Evolutionary conservation across 2,888 invertebrate species (phyloP).

Genomic region (Druceiella hillmani): DNA sequence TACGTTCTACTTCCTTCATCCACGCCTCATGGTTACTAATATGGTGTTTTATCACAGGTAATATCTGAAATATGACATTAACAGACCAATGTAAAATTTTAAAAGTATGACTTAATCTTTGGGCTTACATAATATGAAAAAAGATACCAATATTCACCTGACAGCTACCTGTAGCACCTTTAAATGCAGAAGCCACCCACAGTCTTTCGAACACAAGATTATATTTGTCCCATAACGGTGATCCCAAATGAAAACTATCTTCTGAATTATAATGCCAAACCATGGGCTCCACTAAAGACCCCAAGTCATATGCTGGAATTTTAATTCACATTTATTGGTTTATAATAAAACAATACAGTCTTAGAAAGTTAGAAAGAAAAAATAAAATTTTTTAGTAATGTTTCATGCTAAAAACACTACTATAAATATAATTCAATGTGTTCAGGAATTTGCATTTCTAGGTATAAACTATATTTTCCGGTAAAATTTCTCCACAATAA

Average conservation of each 20-base stretch:
- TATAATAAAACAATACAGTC: no score
- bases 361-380: no score
- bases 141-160: slow-evolving; percentile 39
- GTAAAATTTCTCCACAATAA: no score
- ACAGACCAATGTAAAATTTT: not conserved
- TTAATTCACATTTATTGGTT: no score
- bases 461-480: no score
- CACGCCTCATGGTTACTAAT: slow-evolving; percentile 73
- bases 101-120: no score
- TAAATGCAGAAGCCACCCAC: slow-evolving; percentile 80
- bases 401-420: no score
- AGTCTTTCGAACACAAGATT: slow-evolving; percentile 60
- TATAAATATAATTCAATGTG: not conserved
- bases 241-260: slow-evolving; percentile 48
- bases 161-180: slow-evolving; percentile 77
- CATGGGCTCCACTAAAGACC: slow-evolving; percentile 60
- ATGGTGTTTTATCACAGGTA: slow-evolving; percentile 65
- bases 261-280: slow-evolving; percentile 61
- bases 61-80: slow-evolving; percentile 31
- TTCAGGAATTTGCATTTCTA: no score
- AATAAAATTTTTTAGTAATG: no score
- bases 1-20: slow-evolving; percentile 49
- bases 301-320: slow-evolving; percentile 53
- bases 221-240: slow-evolving; percentile 60
- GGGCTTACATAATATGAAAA: not conserved